Evolutionary conservation across 2,113 vertebrate genomes (phyloP).

Genomic region (Lates calcarifer): DNA sequence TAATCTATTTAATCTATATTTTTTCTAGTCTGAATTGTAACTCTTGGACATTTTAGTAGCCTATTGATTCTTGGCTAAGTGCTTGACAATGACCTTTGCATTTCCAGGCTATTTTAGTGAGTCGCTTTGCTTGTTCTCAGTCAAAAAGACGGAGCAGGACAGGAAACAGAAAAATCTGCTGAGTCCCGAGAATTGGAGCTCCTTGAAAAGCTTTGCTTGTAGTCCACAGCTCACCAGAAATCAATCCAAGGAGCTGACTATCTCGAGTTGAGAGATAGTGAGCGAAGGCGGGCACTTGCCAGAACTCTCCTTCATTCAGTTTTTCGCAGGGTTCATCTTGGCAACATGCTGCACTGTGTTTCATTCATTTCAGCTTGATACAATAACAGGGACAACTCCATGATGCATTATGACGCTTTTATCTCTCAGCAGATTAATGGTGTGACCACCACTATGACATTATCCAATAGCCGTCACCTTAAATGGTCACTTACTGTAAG

Average conservation of each 20-base stretch:
- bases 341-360: not conserved
- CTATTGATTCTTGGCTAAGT: slow-evolving; percentile 22
- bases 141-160: slow-evolving; percentile 50
- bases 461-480: slow-evolving; percentile 50
- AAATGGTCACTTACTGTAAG: slow-evolving; percentile 47
- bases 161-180: slow-evolving; percentile 47
- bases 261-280: slow-evolving; percentile 26
- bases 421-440: slow-evolving; percentile 46
- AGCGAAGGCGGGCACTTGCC: slow-evolving; percentile 15
- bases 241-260: slow-evolving; percentile 62
- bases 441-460: slow-evolving; percentile 14
- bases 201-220: slow-evolving; percentile 49
- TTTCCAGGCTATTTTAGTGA: slow-evolving; percentile 50
- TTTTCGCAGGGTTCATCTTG: slow-evolving; percentile 8
- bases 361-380: slow-evolving; percentile 17
- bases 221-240: slow-evolving; percentile 56
- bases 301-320: slow-evolving; percentile 33
- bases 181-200: slow-evolving; percentile 61
- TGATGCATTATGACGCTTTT: slow-evolving; percentile 19
- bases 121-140: slow-evolving; percentile 31
- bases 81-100: slow-evolving; percentile 50
- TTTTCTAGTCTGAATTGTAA: slow-evolving; percentile 21
- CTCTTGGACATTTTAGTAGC: not conserved
- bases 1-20: not conserved
- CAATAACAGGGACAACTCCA: not conserved